These are phyloP conservation scores for Sphinx pinastri DNA, from an alignment of 2,888 invertebrate species.

Conservation along the genomic window DNA sequence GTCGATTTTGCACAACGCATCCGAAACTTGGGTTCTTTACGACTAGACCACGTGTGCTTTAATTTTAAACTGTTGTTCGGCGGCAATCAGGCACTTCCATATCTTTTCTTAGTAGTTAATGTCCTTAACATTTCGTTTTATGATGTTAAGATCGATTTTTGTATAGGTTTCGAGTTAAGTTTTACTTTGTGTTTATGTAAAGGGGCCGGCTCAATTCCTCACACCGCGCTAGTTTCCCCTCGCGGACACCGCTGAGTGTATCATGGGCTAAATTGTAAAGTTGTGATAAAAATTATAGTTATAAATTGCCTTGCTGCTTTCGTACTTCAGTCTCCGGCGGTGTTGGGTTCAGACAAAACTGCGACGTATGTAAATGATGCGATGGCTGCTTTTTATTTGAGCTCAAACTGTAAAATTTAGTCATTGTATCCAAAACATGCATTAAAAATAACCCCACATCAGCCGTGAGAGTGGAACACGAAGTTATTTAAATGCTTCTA, in stretches of 20 bases:
- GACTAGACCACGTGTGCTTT: constrained; percentile 40
- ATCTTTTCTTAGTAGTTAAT: constrained; percentile 51
- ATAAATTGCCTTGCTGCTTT: constrained; percentile 43
- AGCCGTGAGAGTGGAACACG: constrained; percentile 18
- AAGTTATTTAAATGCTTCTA: constrained; percentile 54
- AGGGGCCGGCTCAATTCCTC: constrained; percentile 78
- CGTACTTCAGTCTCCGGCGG: constrained; percentile 33
- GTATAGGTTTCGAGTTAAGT: constrained; percentile 73
- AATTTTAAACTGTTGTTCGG: constrained; percentile 37
- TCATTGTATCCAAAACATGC: not conserved
- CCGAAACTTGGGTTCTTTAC: constrained; percentile 33
- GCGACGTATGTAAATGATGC: not conserved
- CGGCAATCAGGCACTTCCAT: constrained; percentile 58
- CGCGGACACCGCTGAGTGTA: constrained; percentile 16
- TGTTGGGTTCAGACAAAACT: constrained; percentile 6
- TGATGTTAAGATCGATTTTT: constrained; percentile 56
- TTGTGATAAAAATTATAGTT: constrained; percentile 53
- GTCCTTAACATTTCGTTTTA: constrained; percentile 51
- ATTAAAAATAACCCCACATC: constrained; percentile 1
- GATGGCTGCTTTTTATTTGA: not conserved
- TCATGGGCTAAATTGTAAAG: constrained; percentile 40
- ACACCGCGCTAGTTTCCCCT: constrained; percentile 39
- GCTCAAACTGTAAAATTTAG: not conserved
- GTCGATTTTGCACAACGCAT: constrained; percentile 6
- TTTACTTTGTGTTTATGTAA: constrained; percentile 67